Evolutionary conservation across 2,888 invertebrate species (phyloP).

Genomic region (Pterobdella sp.): DNA sequence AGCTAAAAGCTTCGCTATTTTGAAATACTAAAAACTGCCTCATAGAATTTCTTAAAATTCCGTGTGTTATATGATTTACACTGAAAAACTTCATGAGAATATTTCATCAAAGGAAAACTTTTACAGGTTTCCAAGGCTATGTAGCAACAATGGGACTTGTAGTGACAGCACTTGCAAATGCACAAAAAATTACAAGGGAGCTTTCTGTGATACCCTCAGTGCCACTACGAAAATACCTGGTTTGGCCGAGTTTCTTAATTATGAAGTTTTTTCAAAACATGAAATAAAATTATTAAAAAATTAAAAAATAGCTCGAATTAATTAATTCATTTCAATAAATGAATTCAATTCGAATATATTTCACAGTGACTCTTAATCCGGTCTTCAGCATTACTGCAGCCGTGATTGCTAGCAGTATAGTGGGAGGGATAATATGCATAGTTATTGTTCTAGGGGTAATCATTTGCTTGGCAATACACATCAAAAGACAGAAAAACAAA

Average conservation of each 20-base stretch:
- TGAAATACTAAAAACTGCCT: too few relatives aligned
- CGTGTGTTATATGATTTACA: too few relatives aligned
- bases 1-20: too few relatives aligned
- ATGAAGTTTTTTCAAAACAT: not conserved
- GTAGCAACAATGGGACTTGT: not conserved
- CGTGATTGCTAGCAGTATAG: not conserved
- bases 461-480: constrained; percentile 7
- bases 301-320: not conserved
- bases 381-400: not conserved
- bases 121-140: constrained; percentile 16
- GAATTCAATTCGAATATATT: not conserved
- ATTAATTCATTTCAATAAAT: not conserved
- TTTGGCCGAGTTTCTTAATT: not conserved
- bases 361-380: not conserved
- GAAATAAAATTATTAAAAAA: not conserved
- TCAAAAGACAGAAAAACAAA: constrained; percentile 14
- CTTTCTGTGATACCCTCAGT: constrained; percentile 15
- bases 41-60: too few relatives aligned
- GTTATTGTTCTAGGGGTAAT: constrained; percentile 8
- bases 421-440: not conserved
- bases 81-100: too few relatives aligned
- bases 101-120: too few relatives aligned
- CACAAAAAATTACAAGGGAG: constrained; percentile 19
- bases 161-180: constrained; percentile 27
- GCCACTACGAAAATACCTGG: not conserved